Evolutionary conservation across 1,140 invertebrate genomes (phyloP).

Genomic region (Drosophila athabasca): DNA sequence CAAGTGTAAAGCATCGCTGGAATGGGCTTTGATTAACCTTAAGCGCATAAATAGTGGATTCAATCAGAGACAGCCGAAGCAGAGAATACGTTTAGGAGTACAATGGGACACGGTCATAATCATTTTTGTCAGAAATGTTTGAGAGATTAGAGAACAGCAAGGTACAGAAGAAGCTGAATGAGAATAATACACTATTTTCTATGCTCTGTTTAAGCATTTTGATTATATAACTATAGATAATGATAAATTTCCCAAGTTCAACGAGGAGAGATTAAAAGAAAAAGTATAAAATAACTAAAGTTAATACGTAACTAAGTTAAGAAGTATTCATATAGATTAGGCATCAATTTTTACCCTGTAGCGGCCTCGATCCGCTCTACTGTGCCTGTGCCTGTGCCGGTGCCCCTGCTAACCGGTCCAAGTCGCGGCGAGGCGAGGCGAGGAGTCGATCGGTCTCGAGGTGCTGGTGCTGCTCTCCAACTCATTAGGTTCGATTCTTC

Average conservation of each 20-base stretch:
- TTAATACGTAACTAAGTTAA: too few relatives aligned
- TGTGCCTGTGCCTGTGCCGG: conserved; percentile 24
- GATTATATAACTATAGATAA: too few relatives aligned
- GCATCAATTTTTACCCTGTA: too few relatives aligned
- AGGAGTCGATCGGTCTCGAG: conserved; percentile 46
- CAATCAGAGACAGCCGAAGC: conserved; percentile 62
- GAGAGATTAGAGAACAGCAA: too few relatives aligned
- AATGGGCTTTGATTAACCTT: conserved; percentile 80
- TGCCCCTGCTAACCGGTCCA: conserved; percentile 30
- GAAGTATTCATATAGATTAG: too few relatives aligned
- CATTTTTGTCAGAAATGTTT: too few relatives aligned
- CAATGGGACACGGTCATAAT: conserved; percentile 11
- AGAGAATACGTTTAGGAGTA: conserved; percentile 14
- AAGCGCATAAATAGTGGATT: conserved; percentile 82
- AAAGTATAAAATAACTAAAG: not conserved
- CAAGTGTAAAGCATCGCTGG: conserved; percentile 72
- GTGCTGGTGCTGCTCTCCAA: conserved; percentile 58
- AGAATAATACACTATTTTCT: too few relatives aligned
- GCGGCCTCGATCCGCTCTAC: too few relatives aligned
- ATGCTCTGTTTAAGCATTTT: too few relatives aligned
- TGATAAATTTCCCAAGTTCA: too few relatives aligned
- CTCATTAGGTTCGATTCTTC: conserved; percentile 83
- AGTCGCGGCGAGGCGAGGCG: conserved; percentile 4
- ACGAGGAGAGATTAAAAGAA: not conserved
- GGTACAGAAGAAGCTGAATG: too few relatives aligned